Conservation (phyloP, 2,113 vertebrate species). For the Eira barbara region DNA sequence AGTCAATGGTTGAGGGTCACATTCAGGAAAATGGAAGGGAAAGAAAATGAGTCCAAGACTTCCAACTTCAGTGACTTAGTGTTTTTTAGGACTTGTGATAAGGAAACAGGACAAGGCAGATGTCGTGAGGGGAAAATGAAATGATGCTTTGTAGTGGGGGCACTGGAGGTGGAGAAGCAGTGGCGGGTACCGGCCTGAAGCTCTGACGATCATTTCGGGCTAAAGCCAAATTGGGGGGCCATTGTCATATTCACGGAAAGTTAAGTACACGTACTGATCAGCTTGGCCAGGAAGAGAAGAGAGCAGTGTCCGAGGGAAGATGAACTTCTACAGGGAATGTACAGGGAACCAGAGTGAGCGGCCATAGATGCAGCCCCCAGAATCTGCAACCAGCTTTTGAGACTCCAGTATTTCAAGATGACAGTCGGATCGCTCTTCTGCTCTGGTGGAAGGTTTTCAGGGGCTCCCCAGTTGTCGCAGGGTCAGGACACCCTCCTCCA, state of each 20-base stretch:
- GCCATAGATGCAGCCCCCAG: fast-evolving
- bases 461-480: no score
- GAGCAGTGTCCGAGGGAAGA: no score
- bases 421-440: no score
- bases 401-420: not conserved
- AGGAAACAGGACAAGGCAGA: not conserved
- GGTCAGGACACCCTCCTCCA: not conserved
- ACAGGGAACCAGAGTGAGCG: not conserved
- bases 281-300: not conserved
- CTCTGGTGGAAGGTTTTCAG: not conserved
- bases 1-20: not conserved
- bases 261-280: not conserved
- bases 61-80: not conserved
- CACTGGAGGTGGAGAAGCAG: no score
- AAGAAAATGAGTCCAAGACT: not conserved
- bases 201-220: not conserved
- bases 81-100: not conserved
- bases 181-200: not conserved
- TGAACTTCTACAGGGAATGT: not conserved
- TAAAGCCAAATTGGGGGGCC: not conserved
- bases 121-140: no score
- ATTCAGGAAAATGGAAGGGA: not conserved
- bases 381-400: no score
- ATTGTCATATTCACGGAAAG: not conserved
- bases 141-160: not conserved